phyloP scores from a whole-genome alignment of 2,113 vertebrate species.

The Corydoras maculifer region DNA sequence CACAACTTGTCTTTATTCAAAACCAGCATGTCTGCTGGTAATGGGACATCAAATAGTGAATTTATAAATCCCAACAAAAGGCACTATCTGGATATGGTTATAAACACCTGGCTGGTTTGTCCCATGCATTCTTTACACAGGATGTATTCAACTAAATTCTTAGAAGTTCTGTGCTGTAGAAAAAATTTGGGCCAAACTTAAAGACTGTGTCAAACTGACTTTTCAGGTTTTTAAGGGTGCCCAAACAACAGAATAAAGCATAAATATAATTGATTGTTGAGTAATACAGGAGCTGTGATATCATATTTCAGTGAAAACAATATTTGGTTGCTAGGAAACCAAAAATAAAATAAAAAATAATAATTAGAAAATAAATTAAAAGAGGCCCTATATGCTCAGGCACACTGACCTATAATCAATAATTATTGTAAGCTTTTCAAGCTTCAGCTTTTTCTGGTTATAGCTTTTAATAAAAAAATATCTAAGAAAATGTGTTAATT shows the following conservation, averaged over 20 bases:
- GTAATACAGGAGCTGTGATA: constrained; percentile 79
- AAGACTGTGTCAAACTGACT: constrained; percentile 38
- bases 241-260: constrained; percentile 66
- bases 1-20: constrained; percentile 45
- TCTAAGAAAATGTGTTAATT: constrained; percentile 22
- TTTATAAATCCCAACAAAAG: constrained; percentile 45
- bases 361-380: constrained; percentile 71
- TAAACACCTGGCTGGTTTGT: constrained; percentile 50
- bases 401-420: constrained; percentile 68
- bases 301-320: constrained; percentile 79
- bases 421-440: constrained; percentile 61
- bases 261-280: constrained; percentile 86
- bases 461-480: constrained; percentile 22
- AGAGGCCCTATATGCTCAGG: constrained; percentile 60
- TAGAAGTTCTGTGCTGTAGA: constrained; percentile 40
- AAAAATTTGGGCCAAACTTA: constrained; percentile 37
- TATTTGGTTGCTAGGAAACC: constrained; percentile 73
- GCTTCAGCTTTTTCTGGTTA: too few relatives aligned
- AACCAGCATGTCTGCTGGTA: constrained; percentile 38
- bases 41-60: constrained; percentile 45
- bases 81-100: constrained; percentile 37
- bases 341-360: constrained; percentile 70
- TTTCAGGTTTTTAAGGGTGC: constrained; percentile 58
- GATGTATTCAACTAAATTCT: constrained; percentile 52
- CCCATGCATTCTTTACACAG: constrained; percentile 50